phyloP scores from a whole-genome alignment of 1,140 invertebrate species.

The Magallana ariakensis region DNA sequence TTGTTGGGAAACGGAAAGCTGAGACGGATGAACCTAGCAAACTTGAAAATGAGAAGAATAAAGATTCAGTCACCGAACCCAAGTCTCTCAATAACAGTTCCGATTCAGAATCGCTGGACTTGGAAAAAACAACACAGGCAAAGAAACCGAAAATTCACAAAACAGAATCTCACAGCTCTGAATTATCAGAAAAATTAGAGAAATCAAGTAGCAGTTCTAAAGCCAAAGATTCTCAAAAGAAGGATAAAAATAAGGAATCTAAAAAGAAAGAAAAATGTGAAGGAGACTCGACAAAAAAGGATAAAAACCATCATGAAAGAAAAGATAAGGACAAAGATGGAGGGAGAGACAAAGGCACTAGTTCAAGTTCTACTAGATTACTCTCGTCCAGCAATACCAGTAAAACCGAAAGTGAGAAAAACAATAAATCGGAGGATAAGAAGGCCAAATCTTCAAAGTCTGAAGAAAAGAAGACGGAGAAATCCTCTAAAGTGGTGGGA shows the following conservation, averaged over 20 bases:
- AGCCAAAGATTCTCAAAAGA: slow-evolving; percentile 61
- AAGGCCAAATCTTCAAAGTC: not conserved
- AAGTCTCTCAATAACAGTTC: slow-evolving; percentile 22
- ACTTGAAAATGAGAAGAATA: slow-evolving; percentile 52
- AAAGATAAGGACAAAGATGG: slow-evolving; percentile 64
- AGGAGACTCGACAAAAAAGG: slow-evolving; percentile 52
- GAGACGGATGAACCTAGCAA: slow-evolving; percentile 50
- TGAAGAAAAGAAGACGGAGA: slow-evolving; percentile 4
- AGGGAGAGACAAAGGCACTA: slow-evolving; percentile 37
- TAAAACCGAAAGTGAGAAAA: slow-evolving; percentile 9
- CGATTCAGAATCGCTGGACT: slow-evolving; percentile 35
- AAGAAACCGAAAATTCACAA: slow-evolving; percentile 49
- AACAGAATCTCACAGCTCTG: slow-evolving; percentile 39
- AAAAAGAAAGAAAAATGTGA: slow-evolving; percentile 64
- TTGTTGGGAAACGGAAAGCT: slow-evolving; percentile 53
- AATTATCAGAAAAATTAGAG: slow-evolving; percentile 55
- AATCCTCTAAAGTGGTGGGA: not conserved
- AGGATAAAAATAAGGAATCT: slow-evolving; percentile 54
- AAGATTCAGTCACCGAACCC: slow-evolving; percentile 50
- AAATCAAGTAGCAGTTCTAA: slow-evolving; percentile 48
- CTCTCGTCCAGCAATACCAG: slow-evolving; percentile 10
- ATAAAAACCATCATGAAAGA: slow-evolving; percentile 62
- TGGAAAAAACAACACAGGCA: slow-evolving; percentile 50
- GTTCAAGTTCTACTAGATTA: slow-evolving; percentile 37
- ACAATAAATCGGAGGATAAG: slow-evolving; percentile 14